phyloP scores from a whole-genome alignment of 2,797 vertebrate genomes.

The Melanotaenia parkinsoni region DNA sequence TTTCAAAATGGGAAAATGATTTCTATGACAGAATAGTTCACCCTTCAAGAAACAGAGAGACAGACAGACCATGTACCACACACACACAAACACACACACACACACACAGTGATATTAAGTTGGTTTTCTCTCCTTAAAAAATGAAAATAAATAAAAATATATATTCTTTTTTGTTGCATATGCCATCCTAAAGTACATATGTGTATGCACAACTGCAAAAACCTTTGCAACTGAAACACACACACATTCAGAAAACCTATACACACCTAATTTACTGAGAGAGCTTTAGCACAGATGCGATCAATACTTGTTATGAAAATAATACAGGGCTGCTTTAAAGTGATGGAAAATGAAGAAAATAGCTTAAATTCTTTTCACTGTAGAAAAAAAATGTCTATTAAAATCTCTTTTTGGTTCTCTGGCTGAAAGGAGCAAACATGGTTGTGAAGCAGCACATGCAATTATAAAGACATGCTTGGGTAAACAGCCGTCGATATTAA shows the following conservation, averaged over 20 bases:
- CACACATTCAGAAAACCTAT: background rate
- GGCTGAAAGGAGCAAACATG: conserved; percentile 14
- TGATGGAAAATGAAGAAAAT: conserved; percentile 10
- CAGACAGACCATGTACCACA: too few relatives aligned
- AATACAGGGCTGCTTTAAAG: conserved; percentile 36
- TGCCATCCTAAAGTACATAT: background rate
- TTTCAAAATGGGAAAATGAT: too few relatives aligned
- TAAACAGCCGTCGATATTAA: conserved; percentile 49
- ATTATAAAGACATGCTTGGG: conserved; percentile 60
- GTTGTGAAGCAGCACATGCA: conserved; percentile 34
- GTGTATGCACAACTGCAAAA: background rate
- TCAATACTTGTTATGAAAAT: conserved; percentile 59
- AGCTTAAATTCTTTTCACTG: background rate
- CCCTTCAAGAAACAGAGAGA: too few relatives aligned
- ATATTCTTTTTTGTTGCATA: background rate
- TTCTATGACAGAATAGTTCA: too few relatives aligned
- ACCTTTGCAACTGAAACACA: background rate
- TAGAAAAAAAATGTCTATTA: conserved; percentile 24
- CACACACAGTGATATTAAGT: too few relatives aligned
- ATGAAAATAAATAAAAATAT: too few relatives aligned
- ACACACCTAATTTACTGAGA: conserved; percentile 35
- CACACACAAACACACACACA: too few relatives aligned
- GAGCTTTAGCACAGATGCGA: conserved; percentile 21
- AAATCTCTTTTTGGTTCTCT: background rate
- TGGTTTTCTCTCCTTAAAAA: too few relatives aligned